Evolutionary conservation across 2,888 invertebrate genomes (phyloP).

Genomic region (Synergus umbraculus): DNA sequence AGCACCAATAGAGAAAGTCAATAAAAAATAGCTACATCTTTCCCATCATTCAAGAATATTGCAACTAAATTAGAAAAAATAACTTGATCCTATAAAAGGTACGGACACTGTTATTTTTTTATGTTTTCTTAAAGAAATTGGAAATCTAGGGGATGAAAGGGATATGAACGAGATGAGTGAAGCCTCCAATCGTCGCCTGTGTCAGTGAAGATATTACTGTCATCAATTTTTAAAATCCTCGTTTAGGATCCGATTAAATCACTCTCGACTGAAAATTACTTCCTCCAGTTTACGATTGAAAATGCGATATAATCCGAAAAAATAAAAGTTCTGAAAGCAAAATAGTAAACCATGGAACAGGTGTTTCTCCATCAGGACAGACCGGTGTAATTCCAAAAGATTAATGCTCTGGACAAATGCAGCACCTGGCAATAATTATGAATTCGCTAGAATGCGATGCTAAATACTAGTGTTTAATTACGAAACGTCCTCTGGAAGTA

Average conservation of each 20-base stretch:
- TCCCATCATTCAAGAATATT: neutral
- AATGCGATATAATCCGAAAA: neutral
- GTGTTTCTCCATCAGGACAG: neutral
- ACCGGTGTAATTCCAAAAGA: conserved; percentile 13
- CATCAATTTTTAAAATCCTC: neutral
- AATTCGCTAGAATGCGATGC: conserved; percentile 5
- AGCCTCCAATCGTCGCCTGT: too few relatives aligned
- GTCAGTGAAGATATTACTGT: too few relatives aligned
- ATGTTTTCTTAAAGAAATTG: too few relatives aligned
- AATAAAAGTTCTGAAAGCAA: neutral
- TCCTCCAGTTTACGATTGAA: neutral
- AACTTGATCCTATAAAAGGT: too few relatives aligned
- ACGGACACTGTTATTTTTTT: too few relatives aligned
- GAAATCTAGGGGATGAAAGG: too few relatives aligned
- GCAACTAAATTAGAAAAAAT: neutral
- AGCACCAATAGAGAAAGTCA: neutral
- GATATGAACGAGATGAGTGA: too few relatives aligned
- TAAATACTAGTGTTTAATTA: conserved; percentile 32
- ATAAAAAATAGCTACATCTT: neutral
- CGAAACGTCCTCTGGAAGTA: conserved; percentile 9
- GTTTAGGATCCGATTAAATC: neutral
- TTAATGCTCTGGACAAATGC: conserved; percentile 17
- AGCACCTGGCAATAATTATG: conserved; percentile 13
- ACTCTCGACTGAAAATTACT: neutral
- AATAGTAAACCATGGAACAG: neutral